Evolutionary conservation across 2,113 vertebrate species (phyloP), one percentile per base, ranked within the genome.

Genomic region (Coturnix japonica): DNA sequence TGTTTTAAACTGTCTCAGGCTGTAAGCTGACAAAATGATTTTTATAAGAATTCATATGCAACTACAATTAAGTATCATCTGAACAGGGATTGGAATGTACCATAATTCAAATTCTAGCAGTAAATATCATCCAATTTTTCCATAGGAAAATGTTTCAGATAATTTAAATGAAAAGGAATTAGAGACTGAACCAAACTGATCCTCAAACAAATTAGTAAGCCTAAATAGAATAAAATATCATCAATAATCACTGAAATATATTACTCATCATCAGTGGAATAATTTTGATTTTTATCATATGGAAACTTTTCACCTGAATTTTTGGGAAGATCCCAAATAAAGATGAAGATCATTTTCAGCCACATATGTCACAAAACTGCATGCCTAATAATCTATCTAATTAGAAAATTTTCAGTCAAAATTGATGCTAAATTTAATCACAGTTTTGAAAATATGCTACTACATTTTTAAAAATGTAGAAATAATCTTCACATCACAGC

Each of bases 101-200:
- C 23, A 37, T 9, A 60, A 71, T 49, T 77, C 26, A 65, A 87
- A 79, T 46, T 79, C 12, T 49, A 17, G 3, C 49, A 59, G 7
- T n/a, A 47, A 1, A 5, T 23, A 26, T 20, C 1, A 20, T 69
- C 66, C 7, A 78, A 26, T 65, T 64, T 93, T 91, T 44, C 12
- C 21, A 39, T 33, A 41, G 5, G 10, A 65, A 70, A 70, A 0
- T 39, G 7, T 51, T 87, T 63, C 30, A 35, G 26, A 39, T 59
- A 18, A 80, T n/a, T 70, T 77, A 89, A 82, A 33, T 5, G 2
- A 81, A 89, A 82, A 37, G 4, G 1, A 64, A 67, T 49, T 22
- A 56, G 6, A 25, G 6, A 22, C 6, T 64, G 28, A 19, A 60
- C 6, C 30, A 2, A 54, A 7, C 8, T 13, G 0, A 56, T 33